Percentiles rank a stretch among this genome's conserved stretches.
Conservation (phyloP, 2,888 invertebrate genomes). For the Sesia bembeciformis region DNA sequence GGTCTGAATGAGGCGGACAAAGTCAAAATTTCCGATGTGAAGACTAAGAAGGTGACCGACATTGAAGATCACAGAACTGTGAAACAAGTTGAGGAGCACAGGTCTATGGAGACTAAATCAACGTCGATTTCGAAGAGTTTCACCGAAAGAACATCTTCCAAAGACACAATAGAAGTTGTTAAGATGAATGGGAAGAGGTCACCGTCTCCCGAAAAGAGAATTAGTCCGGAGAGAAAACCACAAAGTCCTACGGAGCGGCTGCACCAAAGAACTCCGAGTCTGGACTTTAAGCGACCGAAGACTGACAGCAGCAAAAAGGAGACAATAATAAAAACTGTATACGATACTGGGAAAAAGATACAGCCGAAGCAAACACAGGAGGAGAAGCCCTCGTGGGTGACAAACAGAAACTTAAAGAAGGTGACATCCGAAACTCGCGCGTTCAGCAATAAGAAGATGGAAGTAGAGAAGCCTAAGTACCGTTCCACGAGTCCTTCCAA, state of each 20-base stretch:
- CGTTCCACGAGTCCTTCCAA: constrained; percentile 53
- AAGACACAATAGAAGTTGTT: constrained; percentile 38
- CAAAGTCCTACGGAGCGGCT: constrained; percentile 21
- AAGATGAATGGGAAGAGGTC: constrained; percentile 46
- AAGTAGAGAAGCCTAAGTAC: constrained; percentile 51
- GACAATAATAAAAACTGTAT: constrained; percentile 40
- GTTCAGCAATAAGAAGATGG: constrained; percentile 50
- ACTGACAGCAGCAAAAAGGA: constrained; percentile 39
- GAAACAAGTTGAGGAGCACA: constrained; percentile 15
- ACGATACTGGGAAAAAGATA: constrained; percentile 40
- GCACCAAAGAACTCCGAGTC: constrained; percentile 42
- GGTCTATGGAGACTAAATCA: constrained; percentile 25
- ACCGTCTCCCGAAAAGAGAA: constrained; percentile 41
- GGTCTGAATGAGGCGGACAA: constrained; percentile 51
- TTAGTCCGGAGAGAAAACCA: constrained; percentile 21
- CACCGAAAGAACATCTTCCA: constrained; percentile 41
- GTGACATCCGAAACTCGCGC: constrained; percentile 50
- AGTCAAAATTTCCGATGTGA: constrained; percentile 30
- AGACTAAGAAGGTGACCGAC: constrained; percentile 19
- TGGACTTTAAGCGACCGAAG: constrained; percentile 32
- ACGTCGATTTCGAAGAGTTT: constrained; percentile 25
- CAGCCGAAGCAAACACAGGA: constrained; percentile 49
- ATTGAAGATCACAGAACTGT: constrained; percentile 21
- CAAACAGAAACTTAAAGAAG: constrained; percentile 75
- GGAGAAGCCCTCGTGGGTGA: constrained; percentile 78